Evolutionary conservation across 2,113 vertebrate species (phyloP), one percentile per base, ranked within the genome.

Genomic region (Nanorana parkeri): DNA sequence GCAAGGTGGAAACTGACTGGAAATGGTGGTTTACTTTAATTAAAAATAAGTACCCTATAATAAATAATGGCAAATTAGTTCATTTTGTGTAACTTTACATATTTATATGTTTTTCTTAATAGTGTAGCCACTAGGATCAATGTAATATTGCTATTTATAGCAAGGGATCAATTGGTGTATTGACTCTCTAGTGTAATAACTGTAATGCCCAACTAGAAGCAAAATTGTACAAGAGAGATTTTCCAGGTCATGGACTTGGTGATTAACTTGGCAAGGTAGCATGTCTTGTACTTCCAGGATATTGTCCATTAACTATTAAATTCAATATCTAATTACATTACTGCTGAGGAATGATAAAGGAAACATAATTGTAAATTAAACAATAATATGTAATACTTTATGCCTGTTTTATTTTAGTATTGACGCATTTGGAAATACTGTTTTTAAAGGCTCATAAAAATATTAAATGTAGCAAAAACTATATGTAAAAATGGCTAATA

Each of bases 321-420:
- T 51, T 77, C 60, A 77, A 77, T 65, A 77, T 77, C 41, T 77
- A 77, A 65, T 77, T 65, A 77, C n/a, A 24, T 24, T 32, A 65
- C 17, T 47, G 41, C 41, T 47, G 41, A 47, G 10, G 13, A 47
- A 13, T 47, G 41, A 47, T 47, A 13, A 47, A 47, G 13, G 41
- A 10, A 47, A 47, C 41, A 47, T 47, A 6, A 1, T 47, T 47
- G 41, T 47, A 15, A 47, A 47, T 47, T 47, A 11, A 47, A 47
- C 8, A 47, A 8, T 47, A 47, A 47, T 47, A 15, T 47, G 13
- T 47, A 10, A 47, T 47, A 15, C 1, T 47, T 13, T 47, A 47
- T 47, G 41, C 2, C 13, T 47, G 10, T 13, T 47, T 47, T 47
- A 47, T 47, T 13, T 47, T 13, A 1, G 41, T 47, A 13, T 15